Conservation (phyloP, 2,888 invertebrate genomes). For the Trachelus troglodyta region DNA sequence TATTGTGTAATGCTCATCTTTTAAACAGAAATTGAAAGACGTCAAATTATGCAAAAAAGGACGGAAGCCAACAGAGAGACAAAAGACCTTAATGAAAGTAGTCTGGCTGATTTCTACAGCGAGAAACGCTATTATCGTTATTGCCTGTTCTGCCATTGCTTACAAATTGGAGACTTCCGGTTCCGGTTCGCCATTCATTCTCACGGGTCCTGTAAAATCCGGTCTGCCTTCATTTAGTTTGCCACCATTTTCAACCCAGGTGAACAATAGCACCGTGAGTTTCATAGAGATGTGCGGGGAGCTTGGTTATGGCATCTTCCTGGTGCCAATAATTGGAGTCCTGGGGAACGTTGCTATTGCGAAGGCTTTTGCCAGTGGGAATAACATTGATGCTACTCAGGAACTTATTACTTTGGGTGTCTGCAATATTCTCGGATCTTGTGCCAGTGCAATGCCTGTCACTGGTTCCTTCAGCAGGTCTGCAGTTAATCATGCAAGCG, state of each 20-base stretch:
- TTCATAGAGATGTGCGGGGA: constrained; percentile 81
- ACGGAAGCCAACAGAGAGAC: constrained; percentile 63
- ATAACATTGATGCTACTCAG: constrained; percentile 88
- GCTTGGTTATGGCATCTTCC: constrained; percentile 85
- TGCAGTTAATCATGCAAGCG: constrained; percentile 95
- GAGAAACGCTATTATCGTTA: constrained; percentile 85
- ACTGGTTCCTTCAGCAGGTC: constrained; percentile 90
- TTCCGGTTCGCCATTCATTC: constrained; percentile 74
- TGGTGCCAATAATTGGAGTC: constrained; percentile 91
- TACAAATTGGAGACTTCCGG: constrained; percentile 70
- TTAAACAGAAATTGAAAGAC: constrained; percentile 79
- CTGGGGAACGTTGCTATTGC: constrained; percentile 96
- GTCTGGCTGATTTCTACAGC: constrained; percentile 85
- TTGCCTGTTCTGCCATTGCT: constrained; percentile 77
- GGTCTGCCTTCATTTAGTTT: constrained; percentile 78
- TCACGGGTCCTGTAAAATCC: constrained; percentile 80
- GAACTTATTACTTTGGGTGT: constrained; percentile 88
- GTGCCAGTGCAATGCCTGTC: constrained; percentile 91
- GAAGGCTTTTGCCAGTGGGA: constrained; percentile 89
- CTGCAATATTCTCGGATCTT: constrained; percentile 87
- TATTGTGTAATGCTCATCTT: background rate
- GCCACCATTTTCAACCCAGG: constrained; percentile 78
- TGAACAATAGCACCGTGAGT: constrained; percentile 70
- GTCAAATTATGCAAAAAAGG: constrained; percentile 67
- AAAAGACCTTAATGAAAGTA: constrained; percentile 69